Base-by-base conservation (phyloP, 2,797 vertebrate species). In the Falco berigora region DNA sequence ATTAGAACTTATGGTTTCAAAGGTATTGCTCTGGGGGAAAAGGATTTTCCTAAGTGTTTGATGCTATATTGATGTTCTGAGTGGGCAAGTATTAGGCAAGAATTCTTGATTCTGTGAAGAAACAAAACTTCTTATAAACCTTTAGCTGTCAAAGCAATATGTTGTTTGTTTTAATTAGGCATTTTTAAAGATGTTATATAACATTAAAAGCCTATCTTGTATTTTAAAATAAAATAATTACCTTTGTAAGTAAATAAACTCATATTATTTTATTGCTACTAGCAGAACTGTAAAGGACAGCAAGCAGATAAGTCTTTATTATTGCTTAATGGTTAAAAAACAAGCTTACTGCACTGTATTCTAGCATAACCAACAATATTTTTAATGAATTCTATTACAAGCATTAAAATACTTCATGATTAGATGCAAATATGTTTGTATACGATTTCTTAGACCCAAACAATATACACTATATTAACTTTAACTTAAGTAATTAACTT, bases 321-420 rank as follows among this genome's bases (percentile, higher is more conserved):
- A 90, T 56, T 91, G 73, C 84, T 76, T 86, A 89, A 69, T 77
- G 75, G 38, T 77, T 93, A 91, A 66, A 94, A 96, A 82, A 28
- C n/a, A 80, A 92, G 64, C 85, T 97, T 82, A 67, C 19, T 79
- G 73, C 46, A 83, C 53, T 67, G 56, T 63, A 24, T 73, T 80
- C 69, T 59, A 83, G 85, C 83, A 94, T 78, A 96, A 74, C 55
- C 53, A 94, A 73, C 61, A 76, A 94, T 79, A 50, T 73, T 96
- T 97, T 96, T 96, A 94, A 96, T 94, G 77, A 93, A 30, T 89
- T 94, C 92, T 80, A 58, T 83, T 95, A 85, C 80, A 88, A 93
- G 64, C 42, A 10, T 63, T 94, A 83, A 93, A 96, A 91, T 79
- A 88, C 44, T 72, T 82, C 42, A 77, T 94, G 58, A 95, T 93